Evolutionary conservation across 23 tunicate genomes (phyloP).

Genomic region (Phallusia fumigata): DNA sequence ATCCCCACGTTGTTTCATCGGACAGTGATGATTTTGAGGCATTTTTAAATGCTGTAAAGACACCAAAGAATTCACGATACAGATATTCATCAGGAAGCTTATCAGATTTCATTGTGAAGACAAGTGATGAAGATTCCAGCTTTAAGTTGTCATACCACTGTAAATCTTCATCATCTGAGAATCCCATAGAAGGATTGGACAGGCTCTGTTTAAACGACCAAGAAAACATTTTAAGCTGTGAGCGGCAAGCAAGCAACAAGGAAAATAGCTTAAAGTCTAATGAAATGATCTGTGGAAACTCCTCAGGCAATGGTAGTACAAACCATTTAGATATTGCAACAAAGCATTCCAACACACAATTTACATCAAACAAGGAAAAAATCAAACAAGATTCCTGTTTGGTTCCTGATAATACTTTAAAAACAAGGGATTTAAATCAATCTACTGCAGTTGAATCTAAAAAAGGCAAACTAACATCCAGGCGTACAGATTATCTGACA

Average conservation of each 20-base stretch:
- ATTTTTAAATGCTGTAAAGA: conserved; percentile 16
- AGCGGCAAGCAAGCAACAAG: neutral
- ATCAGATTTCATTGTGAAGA: conserved; percentile 24
- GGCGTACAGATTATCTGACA: neutral
- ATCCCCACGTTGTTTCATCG: neutral
- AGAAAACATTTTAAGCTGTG: neutral
- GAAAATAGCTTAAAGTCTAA: neutral
- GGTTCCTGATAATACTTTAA: neutral
- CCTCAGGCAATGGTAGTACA: neutral
- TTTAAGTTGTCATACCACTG: too few species aligned
- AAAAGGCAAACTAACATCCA: neutral
- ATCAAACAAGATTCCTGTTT: neutral
- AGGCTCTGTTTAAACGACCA: neutral
- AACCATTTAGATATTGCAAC: neutral
- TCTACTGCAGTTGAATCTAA: neutral
- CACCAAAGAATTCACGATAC: conserved; percentile 6
- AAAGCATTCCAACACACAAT: neutral
- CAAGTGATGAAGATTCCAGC: neutral
- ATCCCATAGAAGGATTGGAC: neutral
- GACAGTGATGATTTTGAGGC: conserved; percentile 21
- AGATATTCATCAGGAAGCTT: conserved; percentile 37
- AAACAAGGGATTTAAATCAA: neutral
- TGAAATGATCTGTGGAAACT: neutral
- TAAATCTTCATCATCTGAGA: neutral
- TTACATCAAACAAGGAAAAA: neutral